A percentile compares a stretch with the other conserved stretches of the same genome.
These are phyloP conservation scores for Scaptomyza pallida DNA, from an alignment of 1,140 invertebrate genomes.

Conservation along the genomic window DNA sequence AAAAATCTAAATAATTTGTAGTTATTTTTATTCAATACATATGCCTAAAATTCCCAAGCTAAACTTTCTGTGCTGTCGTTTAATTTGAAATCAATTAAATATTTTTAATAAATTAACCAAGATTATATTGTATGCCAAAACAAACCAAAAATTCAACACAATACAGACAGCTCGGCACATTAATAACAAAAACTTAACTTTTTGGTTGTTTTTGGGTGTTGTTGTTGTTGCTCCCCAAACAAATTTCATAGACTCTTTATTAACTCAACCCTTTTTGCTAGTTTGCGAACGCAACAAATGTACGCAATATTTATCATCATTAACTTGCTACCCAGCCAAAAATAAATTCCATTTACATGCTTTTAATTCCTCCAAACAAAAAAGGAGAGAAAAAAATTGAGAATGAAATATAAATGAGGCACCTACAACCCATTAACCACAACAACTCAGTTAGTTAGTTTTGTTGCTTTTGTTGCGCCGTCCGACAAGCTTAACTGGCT, in stretches of 20 bases:
- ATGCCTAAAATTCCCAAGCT: background rate
- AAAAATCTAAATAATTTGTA: too few species aligned
- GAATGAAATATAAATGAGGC: constrained; percentile 7
- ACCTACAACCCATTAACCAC: constrained; percentile 43
- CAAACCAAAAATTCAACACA: background rate
- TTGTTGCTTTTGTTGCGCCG: constrained; percentile 25
- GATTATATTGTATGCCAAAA: too few species aligned
- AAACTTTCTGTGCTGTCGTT: background rate
- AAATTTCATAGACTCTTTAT: constrained; percentile 13
- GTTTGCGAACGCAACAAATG: constrained; percentile 11
- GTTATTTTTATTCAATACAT: too few species aligned
- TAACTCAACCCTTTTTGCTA: constrained; percentile 28
- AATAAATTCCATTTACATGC: constrained; percentile 47
- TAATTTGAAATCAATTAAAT: background rate
- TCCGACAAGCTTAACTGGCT: constrained; percentile 23
- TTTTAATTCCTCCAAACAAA: constrained; percentile 31
- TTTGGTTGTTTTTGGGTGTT: too few species aligned
- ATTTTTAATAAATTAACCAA: background rate
- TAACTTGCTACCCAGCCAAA: constrained; percentile 22
- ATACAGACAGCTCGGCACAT: background rate
- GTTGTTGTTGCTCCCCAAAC: constrained; percentile 8
- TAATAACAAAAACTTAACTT: background rate
- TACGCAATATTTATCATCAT: constrained; percentile 49
- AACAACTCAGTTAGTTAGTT: constrained; percentile 61
- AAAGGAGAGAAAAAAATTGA: constrained; percentile 20